Evolutionary conservation across 1,140 invertebrate genomes (phyloP).

Genomic region (Psix sp.): DNA sequence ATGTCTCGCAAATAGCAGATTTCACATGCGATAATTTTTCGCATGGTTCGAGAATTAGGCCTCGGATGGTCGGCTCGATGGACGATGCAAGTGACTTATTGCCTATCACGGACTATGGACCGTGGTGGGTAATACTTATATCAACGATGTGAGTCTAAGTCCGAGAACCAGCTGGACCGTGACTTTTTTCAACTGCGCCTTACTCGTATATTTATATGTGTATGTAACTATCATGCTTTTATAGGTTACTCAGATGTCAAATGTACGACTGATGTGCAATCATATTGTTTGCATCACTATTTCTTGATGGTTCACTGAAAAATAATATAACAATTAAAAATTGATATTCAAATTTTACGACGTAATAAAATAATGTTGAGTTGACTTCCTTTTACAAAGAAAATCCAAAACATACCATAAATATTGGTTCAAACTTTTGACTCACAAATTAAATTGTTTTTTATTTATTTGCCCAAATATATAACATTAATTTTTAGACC

Average conservation of each 20-base stretch:
- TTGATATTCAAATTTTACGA: too few species aligned
- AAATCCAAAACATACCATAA: too few species aligned
- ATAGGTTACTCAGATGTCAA: slow-evolving; percentile 36
- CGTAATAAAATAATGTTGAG: too few species aligned
- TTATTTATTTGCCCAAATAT: too few species aligned
- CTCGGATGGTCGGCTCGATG: slow-evolving; percentile 33
- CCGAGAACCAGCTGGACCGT: slow-evolving; percentile 65
- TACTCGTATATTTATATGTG: slow-evolving; percentile 26
- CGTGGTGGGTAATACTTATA: slow-evolving; percentile 57
- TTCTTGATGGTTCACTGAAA: not conserved
- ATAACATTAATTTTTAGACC: too few species aligned
- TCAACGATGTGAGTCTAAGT: slow-evolving; percentile 38
- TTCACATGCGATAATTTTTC: slow-evolving; percentile 45
- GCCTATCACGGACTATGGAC: slow-evolving; percentile 51
- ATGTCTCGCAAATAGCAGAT: slow-evolving; percentile 35
- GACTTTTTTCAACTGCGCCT: slow-evolving; percentile 63
- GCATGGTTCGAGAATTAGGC: slow-evolving; percentile 42
- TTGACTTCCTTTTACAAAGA: too few species aligned
- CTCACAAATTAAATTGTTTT: too few species aligned
- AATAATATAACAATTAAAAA: too few species aligned
- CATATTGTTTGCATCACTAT: slow-evolving; percentile 17
- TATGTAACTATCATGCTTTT: slow-evolving; percentile 35
- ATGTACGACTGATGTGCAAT: slow-evolving; percentile 18
- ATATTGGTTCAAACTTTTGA: too few species aligned
- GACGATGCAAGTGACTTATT: slow-evolving; percentile 36